Conservation (phyloP, 2,888 invertebrate genomes). For the Geophilus truncorum region DNA sequence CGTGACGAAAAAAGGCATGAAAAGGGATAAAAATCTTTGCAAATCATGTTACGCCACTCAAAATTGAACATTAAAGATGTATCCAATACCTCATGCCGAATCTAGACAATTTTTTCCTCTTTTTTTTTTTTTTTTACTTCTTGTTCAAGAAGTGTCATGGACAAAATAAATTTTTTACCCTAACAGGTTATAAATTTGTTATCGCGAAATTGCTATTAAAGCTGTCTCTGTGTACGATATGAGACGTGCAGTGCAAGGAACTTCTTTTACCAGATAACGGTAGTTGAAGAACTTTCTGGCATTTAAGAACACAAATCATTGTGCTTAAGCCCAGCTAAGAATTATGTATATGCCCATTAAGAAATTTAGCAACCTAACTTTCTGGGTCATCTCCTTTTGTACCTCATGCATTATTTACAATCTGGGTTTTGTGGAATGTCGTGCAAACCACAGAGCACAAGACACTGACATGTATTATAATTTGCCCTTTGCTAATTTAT, state of each 20-base stretch:
- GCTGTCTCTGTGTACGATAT: background rate
- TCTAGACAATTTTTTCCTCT: too few relatives aligned
- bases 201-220: background rate
- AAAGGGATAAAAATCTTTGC: too few relatives aligned
- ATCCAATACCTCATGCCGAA: too few relatives aligned
- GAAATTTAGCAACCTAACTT: background rate
- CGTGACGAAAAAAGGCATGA: background rate
- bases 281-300: background rate
- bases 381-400: conserved; percentile 12
- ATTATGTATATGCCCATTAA: background rate
- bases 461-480: conserved; percentile 10
- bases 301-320: background rate
- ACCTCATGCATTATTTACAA: background rate
- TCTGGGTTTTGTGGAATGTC: background rate
- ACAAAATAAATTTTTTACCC: background rate
- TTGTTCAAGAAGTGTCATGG: background rate
- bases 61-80: too few relatives aligned
- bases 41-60: too few relatives aligned
- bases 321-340: background rate
- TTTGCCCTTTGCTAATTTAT: conserved; percentile 14
- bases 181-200: background rate
- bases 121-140: too few relatives aligned
- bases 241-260: background rate
- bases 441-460: background rate
- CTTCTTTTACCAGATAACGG: background rate